Evolutionary conservation across 2,113 vertebrate species (phyloP).

Genomic region (Peromyscus maniculatus): DNA sequence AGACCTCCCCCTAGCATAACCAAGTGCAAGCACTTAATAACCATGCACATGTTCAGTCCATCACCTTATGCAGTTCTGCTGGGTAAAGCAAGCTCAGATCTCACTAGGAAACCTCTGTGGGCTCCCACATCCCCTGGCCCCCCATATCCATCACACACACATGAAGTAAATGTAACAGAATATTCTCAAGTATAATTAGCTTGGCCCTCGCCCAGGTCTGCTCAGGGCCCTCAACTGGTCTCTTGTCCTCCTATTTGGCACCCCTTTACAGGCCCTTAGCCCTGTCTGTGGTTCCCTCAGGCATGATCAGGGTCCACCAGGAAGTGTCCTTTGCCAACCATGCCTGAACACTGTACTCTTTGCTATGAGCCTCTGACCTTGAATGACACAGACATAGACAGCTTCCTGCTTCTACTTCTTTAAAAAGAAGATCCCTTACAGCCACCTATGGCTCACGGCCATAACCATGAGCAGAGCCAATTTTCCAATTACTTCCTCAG

Average conservation of each 20-base stretch:
- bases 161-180: neutral
- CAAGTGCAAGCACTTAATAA: too few species aligned
- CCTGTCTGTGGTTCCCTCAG: neutral
- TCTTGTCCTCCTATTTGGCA: neutral
- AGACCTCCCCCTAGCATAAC: too few species aligned
- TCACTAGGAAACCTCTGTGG: too few species aligned
- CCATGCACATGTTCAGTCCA: too few species aligned
- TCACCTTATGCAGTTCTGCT: too few species aligned
- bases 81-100: too few species aligned
- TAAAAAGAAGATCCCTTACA: neutral
- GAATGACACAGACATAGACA: neutral
- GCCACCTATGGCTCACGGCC: neutral
- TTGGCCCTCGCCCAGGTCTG: neutral
- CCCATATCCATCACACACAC: neutral
- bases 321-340: neutral
- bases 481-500: too few species aligned
- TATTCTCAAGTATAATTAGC: neutral
- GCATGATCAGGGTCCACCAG: too few species aligned
- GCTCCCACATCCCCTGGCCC: too few species aligned
- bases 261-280: accelerated
- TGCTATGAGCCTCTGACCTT: too few species aligned
- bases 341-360: neutral
- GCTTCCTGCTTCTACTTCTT: neutral
- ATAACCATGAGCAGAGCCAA: too few species aligned
- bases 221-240: neutral